These are phyloP conservation scores for Aromia moschata DNA, from an alignment of 2,888 invertebrate genomes.

Conservation along the genomic window DNA sequence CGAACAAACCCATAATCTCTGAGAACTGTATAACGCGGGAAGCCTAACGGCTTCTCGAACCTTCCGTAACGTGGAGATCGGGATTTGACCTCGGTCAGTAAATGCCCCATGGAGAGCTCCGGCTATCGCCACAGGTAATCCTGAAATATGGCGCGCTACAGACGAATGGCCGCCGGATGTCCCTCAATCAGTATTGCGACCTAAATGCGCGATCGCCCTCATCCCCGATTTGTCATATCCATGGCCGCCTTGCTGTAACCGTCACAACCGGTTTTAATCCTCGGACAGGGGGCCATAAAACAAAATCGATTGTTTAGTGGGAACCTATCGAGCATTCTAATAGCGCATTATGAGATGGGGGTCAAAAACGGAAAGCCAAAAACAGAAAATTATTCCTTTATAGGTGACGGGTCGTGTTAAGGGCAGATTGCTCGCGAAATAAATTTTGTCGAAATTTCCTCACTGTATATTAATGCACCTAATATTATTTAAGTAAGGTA, in stretches of 20 bases:
- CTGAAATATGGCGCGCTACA: slow-evolving; percentile 34
- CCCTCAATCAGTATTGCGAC: slow-evolving; percentile 46
- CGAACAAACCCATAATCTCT: too few relatives aligned
- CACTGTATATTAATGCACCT: too few relatives aligned
- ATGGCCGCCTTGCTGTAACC: slow-evolving; percentile 30
- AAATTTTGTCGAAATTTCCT: too few relatives aligned
- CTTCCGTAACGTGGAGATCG: slow-evolving; percentile 12
- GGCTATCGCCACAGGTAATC: slow-evolving; percentile 31
- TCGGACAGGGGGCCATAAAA: slow-evolving; percentile 18
- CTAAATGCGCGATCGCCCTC: slow-evolving; percentile 44
- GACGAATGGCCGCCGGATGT: slow-evolving; percentile 30
- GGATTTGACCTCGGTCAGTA: slow-evolving; percentile 18
- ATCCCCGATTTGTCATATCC: slow-evolving; percentile 50
- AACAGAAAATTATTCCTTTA: too few relatives aligned
- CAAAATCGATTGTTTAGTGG: slow-evolving; percentile 16
- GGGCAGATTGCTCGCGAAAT: too few relatives aligned
- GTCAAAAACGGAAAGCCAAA: too few relatives aligned
- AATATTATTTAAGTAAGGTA: too few relatives aligned
- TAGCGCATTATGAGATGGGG: too few relatives aligned
- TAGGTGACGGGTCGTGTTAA: too few relatives aligned
- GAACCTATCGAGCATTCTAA: too few relatives aligned
- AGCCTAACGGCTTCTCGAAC: slow-evolving; percentile 8
- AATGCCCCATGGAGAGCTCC: slow-evolving; percentile 18
- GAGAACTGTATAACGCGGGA: too few relatives aligned
- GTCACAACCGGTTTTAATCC: slow-evolving; percentile 28